These are phyloP conservation scores for Danaus chrysippus DNA, from an alignment of 2,888 invertebrate species.

Conservation along the genomic window DNA sequence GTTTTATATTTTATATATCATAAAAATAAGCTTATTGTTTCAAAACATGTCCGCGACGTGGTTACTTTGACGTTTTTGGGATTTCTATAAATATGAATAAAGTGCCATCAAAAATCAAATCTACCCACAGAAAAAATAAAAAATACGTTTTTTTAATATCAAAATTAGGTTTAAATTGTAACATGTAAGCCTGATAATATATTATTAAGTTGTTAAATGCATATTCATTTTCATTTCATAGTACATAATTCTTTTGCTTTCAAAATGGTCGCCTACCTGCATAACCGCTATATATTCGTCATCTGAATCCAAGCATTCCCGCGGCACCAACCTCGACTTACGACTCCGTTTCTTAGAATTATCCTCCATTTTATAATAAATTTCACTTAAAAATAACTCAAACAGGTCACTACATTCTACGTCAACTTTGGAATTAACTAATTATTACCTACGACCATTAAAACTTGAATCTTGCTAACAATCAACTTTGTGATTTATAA, in stretches of 20 bases:
- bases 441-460: slow-evolving; percentile 12
- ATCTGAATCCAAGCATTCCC: slow-evolving; percentile 35
- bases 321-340: slow-evolving; percentile 44
- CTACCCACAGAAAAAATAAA: slow-evolving; percentile 11
- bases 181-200: slow-evolving; percentile 4
- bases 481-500: slow-evolving; percentile 14
- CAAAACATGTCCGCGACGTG: too few species aligned
- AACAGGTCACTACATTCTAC: neutral
- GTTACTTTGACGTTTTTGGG: neutral
- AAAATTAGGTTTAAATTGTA: neutral
- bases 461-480: slow-evolving; percentile 11
- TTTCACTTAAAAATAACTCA: slow-evolving; percentile 1
- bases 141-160: neutral
- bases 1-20: too few species aligned
- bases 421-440: slow-evolving; percentile 1
- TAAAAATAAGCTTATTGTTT: too few species aligned
- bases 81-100: neutral
- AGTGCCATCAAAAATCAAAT: neutral
- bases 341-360: slow-evolving; percentile 37
- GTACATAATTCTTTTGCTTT: neutral
- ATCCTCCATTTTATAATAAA: slow-evolving; percentile 25
- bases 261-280: slow-evolving; percentile 39
- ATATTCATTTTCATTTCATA: neutral
- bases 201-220: slow-evolving; percentile 3
- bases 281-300: slow-evolving; percentile 32